phyloP scores from a whole-genome alignment of 2,888 invertebrate genomes.

The Harpalus rufipes region DNA sequence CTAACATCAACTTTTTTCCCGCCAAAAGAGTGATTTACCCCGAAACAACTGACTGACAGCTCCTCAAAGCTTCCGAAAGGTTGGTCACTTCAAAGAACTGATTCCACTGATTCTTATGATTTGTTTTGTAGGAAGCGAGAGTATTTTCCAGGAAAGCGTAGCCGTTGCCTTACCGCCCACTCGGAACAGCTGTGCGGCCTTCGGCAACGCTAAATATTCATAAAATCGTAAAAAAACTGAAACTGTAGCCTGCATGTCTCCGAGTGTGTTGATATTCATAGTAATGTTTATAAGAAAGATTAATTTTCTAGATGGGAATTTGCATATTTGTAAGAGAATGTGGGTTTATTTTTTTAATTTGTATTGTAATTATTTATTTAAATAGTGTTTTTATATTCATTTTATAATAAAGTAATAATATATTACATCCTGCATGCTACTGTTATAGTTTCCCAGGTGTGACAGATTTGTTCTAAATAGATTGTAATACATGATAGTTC shows the following conservation, averaged over 20 bases:
- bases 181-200: constrained; percentile 38
- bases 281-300: constrained; percentile 27
- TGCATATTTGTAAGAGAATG: constrained; percentile 13
- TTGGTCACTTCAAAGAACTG: constrained; percentile 14
- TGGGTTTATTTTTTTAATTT: constrained; percentile 41
- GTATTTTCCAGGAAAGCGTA: constrained; percentile 34
- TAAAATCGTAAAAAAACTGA: constrained; percentile 44
- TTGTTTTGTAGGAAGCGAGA: constrained; percentile 25
- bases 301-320: neutral
- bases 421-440: constrained; percentile 3
- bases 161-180: constrained; percentile 20
- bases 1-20: neutral
- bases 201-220: constrained; percentile 46
- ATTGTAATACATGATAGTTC: neutral
- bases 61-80: constrained; percentile 37
- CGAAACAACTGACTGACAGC: neutral
- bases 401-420: neutral
- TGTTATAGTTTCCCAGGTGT: neutral
- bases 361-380: constrained; percentile 52
- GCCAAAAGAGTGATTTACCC: constrained; percentile 23
- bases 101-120: constrained; percentile 8
- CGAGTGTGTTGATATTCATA: constrained; percentile 17
- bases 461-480: neutral
- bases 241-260: constrained; percentile 22
- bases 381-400: neutral